A percentile compares a stretch with the other conserved stretches of the same genome.
Evolutionary conservation across 2,113 vertebrate genomes (phyloP).

Genomic region (Zosterops japonicus): DNA sequence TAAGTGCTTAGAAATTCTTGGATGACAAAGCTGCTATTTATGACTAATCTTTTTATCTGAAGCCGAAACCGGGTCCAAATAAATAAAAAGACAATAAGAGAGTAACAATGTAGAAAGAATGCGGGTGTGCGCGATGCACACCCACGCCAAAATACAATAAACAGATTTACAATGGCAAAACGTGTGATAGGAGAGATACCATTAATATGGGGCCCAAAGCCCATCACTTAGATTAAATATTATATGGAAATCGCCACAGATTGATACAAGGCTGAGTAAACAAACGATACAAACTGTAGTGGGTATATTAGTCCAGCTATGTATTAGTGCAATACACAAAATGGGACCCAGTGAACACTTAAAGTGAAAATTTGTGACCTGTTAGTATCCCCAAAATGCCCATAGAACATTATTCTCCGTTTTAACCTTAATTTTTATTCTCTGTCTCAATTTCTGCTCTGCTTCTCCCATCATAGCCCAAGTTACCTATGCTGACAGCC

Average conservation of each 20-base stretch:
- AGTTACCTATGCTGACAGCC: slow-evolving; percentile 60
- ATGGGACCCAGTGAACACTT: slow-evolving; percentile 38
- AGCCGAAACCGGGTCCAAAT: slow-evolving; percentile 7
- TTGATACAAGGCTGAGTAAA: slow-evolving; percentile 48
- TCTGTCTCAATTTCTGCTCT: slow-evolving; percentile 67
- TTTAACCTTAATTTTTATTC: slow-evolving; percentile 69
- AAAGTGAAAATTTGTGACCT: slow-evolving; percentile 62
- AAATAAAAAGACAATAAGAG: slow-evolving; percentile 25
- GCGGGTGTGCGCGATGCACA: accelerated
- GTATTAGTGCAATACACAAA: slow-evolving; percentile 37
- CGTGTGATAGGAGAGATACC: not conserved
- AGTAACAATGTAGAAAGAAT: slow-evolving; percentile 19
- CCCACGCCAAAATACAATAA: slow-evolving; percentile 12
- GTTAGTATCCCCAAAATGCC: slow-evolving; percentile 60
- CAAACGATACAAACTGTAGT: not conserved
- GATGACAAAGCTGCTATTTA: slow-evolving; percentile 41
- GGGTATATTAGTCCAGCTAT: slow-evolving; percentile 42
- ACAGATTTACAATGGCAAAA: not conserved
- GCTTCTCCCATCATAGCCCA: slow-evolving; percentile 62
- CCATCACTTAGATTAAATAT: slow-evolving; percentile 24
- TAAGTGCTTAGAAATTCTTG: slow-evolving; percentile 34
- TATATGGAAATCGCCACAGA: not conserved
- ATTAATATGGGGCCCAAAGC: not conserved
- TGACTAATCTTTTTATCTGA: slow-evolving; percentile 48
- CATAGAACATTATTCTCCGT: slow-evolving; percentile 54